These are phyloP conservation scores for Lithophane leautieri DNA, from an alignment of 2,888 invertebrate genomes.

Conservation along the genomic window DNA sequence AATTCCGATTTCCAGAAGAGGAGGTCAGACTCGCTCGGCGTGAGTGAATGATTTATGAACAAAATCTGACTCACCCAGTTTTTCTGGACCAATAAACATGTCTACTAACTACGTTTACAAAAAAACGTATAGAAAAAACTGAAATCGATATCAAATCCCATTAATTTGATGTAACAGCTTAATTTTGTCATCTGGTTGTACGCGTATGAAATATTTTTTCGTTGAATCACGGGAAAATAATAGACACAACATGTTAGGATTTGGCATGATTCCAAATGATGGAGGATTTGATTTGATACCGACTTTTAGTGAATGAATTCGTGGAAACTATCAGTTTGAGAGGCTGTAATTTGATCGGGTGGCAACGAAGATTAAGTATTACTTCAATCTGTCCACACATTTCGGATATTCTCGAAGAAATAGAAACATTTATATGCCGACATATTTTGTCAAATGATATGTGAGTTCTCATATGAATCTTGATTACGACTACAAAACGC, in stretches of 20 bases:
- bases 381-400: background rate
- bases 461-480: too few relatives aligned
- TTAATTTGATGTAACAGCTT: slow-evolving; percentile 49
- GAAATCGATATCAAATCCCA: slow-evolving; percentile 53
- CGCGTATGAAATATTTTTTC: slow-evolving; percentile 49
- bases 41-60: slow-evolving; percentile 40
- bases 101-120: slow-evolving; percentile 8
- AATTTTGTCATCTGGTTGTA: slow-evolving; percentile 54
- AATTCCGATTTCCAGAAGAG: slow-evolving; percentile 23
- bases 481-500: too few relatives aligned
- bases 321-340: slow-evolving; percentile 23
- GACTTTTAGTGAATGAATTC: slow-evolving; percentile 51
- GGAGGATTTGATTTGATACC: slow-evolving; percentile 48
- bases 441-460: background rate
- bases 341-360: slow-evolving; percentile 51
- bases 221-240: slow-evolving; percentile 56
- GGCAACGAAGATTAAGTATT: slow-evolving; percentile 5
- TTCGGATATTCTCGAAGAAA: background rate
- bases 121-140: slow-evolving; percentile 30
- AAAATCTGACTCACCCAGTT: slow-evolving; percentile 35
- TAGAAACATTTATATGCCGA: background rate
- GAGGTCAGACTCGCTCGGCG: background rate
- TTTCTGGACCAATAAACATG: slow-evolving; percentile 36
- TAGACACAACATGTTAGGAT: slow-evolving; percentile 28
- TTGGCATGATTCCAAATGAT: slow-evolving; percentile 52